Conservation (phyloP, 2,113 vertebrate species). For the Misgurnus mizolepis region DNA sequence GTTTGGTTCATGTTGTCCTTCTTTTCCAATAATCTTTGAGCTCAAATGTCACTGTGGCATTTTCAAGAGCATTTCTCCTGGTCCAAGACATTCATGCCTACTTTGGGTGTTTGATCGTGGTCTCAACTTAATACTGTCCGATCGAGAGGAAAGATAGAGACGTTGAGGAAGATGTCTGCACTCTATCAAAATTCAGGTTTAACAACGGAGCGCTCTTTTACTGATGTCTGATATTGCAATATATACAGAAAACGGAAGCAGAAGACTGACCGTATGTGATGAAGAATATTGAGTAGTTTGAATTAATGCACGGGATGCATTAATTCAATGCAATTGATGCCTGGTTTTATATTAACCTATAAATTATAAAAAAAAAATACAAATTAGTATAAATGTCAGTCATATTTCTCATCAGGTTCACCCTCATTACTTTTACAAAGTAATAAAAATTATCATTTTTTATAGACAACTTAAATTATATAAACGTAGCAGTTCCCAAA, state of each 20-base stretch:
- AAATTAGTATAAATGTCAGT: too few species aligned
- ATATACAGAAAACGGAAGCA: conserved; percentile 1
- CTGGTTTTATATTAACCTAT: too few species aligned
- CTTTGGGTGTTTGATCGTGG: conserved; percentile 16
- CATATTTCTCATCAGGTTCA: too few species aligned
- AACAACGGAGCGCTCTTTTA: background rate
- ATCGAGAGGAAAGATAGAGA: conserved; percentile 6
- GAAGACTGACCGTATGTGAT: background rate
- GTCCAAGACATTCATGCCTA: conserved; percentile 34
- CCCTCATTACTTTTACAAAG: too few species aligned
- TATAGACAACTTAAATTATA: too few species aligned
- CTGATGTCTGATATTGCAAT: background rate
- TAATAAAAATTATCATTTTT: too few species aligned
- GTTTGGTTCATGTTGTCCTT: conserved; percentile 50
- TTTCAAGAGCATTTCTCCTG: conserved; percentile 44
- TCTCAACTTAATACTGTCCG: background rate
- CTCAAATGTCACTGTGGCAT: conserved; percentile 55
- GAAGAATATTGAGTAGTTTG: conserved; percentile 25
- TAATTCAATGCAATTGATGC: too few species aligned
- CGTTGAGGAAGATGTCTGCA: background rate
- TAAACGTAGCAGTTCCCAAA: too few species aligned
- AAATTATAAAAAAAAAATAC: too few species aligned
- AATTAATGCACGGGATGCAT: background rate
- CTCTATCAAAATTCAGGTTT: conserved; percentile 18
- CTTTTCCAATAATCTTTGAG: conserved; percentile 43